Evolutionary conservation across 2,888 invertebrate genomes (phyloP), one percentile per base, ranked within the genome.

Genomic region (Cheilosia scutellata): DNA sequence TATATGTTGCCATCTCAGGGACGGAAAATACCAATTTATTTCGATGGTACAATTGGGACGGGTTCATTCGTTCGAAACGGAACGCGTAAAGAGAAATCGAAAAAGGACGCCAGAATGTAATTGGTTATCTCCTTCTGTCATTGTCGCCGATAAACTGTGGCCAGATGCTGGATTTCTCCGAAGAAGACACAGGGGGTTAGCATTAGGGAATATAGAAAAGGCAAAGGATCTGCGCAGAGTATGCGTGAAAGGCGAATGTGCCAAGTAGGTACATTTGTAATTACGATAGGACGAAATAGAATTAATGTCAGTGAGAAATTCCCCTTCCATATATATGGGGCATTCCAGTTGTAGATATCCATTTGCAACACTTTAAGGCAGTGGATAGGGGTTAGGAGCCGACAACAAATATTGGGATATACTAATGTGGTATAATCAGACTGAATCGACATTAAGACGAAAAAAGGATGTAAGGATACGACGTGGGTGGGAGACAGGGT

Each of bases 1-100:
- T 4, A 16, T 4, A 16, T 37, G 25, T 25, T 47, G 31, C 13
- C 3, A 58, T 42, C 20, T 51, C 27, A 51, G 5, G 25, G 40
- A 31, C 66, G 58, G 70, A 60, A 44, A 29, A 65, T 49, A 40
- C 74, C 40, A 75, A 74, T 74, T 79, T 68, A 78, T 47, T 83
- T 79, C 40, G 63, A 58, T 72, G 55, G 68, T 55, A 68, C 68
- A 47, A 83, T 78, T 72, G 78, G 66, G 55, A 31, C 5, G 37
- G 42, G 33, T 20, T 76, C 16, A 42, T 65, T 33, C 40, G 51
- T 58, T 51, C 27, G 16, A 47, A 4, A 27, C 27, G 16, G 37
- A 4, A 27, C 49, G 53, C 20, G 58, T 6, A n/a, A 27, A 9
- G 31, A 65, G n/a, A 9, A 57, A 27, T 20, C 31, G 33, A 71